A percentile compares a stretch with the other conserved stretches of the same genome.
phyloP scores from a whole-genome alignment of 92 coral and sea anemone species.

The Hydrozoanthus gracilis region DNA sequence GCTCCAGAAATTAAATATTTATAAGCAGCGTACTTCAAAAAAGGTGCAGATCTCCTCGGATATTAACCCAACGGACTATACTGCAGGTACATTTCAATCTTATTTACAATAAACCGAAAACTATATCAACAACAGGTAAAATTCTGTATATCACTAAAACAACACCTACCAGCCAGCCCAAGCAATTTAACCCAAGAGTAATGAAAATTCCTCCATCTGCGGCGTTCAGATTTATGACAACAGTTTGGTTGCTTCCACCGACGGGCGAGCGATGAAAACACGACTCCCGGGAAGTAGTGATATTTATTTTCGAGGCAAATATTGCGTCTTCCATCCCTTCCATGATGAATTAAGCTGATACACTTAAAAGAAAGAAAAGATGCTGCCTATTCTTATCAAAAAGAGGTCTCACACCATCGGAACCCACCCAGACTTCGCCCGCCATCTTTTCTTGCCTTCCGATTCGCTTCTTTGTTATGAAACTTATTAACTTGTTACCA shows the following conservation, averaged over 20 bases:
- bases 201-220: constrained; percentile 94
- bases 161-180: constrained; percentile 93
- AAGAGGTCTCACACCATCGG: background rate
- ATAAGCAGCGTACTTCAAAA: constrained; percentile 19
- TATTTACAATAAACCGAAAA: constrained; percentile 14
- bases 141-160: constrained; percentile 2
- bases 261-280: constrained; percentile 30
- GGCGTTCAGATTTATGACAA: constrained; percentile 61
- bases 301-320: constrained; percentile 21
- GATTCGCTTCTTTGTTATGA: constrained; percentile 26
- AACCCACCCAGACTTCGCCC: constrained; percentile 22
- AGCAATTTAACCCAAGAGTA: constrained; percentile 86
- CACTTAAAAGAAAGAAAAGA: background rate
- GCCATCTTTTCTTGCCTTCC: constrained; percentile 29
- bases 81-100: constrained; percentile 2
- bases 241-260: constrained; percentile 24
- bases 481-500: constrained; percentile 7
- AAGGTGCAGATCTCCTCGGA: background rate
- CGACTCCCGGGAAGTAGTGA: constrained; percentile 24
- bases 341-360: background rate
- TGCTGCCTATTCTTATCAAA: background rate
- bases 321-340: background rate
- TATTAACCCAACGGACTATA: background rate
- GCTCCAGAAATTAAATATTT: background rate
- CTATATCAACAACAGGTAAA: constrained; percentile 1